These are phyloP conservation scores for Xanthostigma xanthostigma DNA, from an alignment of 2,888 invertebrate species.

Conservation along the genomic window DNA sequence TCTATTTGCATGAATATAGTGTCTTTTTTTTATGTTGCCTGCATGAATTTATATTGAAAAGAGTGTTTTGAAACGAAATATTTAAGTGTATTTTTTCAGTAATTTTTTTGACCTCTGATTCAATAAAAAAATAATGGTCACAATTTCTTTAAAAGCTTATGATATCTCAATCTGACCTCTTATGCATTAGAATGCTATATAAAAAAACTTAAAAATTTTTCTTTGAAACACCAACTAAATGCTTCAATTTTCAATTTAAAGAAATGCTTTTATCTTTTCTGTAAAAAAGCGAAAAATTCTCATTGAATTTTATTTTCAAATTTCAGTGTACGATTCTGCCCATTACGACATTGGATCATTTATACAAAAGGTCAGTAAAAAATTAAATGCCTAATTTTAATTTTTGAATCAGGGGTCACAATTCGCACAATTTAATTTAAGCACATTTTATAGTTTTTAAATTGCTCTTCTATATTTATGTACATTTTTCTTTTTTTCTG, in stretches of 20 bases:
- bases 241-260: background rate
- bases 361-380: slow-evolving; percentile 32
- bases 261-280: background rate
- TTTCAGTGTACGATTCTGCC: slow-evolving; percentile 33
- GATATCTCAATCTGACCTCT: too few species aligned
- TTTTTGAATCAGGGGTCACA: slow-evolving; percentile 4
- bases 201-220: slow-evolving; percentile 2
- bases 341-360: slow-evolving; percentile 34
- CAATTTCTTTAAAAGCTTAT: too few species aligned
- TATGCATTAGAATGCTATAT: background rate
- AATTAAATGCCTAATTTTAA: slow-evolving; percentile 4
- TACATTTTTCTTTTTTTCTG: background rate
- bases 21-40: too few species aligned
- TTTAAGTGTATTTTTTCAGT: too few species aligned
- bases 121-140: too few species aligned
- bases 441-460: background rate
- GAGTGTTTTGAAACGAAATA: too few species aligned
- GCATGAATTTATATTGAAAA: too few species aligned
- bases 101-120: too few species aligned
- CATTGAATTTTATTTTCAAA: slow-evolving; percentile 24
- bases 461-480: too few species aligned
- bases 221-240: background rate
- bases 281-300: background rate
- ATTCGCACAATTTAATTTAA: background rate
- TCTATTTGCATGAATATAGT: background rate